Evolutionary conservation across 2,797 vertebrate species (phyloP), one percentile per base, ranked within the genome.

Genomic region (Mus minutoides): DNA sequence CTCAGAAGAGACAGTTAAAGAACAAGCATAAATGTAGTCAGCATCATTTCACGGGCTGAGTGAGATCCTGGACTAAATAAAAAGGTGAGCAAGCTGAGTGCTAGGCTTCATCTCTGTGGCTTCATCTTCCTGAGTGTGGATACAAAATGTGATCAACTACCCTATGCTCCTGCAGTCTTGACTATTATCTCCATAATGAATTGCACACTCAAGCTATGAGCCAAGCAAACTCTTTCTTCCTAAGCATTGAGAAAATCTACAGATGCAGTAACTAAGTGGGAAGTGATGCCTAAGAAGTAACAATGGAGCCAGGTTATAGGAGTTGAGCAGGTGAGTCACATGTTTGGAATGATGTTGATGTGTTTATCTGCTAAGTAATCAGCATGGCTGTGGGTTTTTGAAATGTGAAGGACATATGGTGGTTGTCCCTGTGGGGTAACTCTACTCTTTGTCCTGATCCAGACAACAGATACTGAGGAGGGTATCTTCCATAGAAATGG

Each of bases 291-390:
- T 26, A 7, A 34, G 37, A 62, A 34, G 22, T 22, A 26, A 17
- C 26, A 0, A 13, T 62, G 13, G 46, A 75, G 21, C 19, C 6
- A 26, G 34, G 14, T 24, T 14, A 12, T 34, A 34, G 3, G 37
- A 71, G 29, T 31, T 17, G 54, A 89, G 11, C 54, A 3, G 37
- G 34, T n/a, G 34, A 69, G 37, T 26, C 21, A 2, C 31, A 26
- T 4, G 7, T 13, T 43, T 1, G 16, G 16, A 60, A 5, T 0
- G 21, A 16, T 56, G 1, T 73, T 60, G 29, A 16, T n/a, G 14
- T 10, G 3, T 3, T 3, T 0, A 1, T 49, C 4, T 4, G 37
- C 49, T 40, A 19, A 24, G 34, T 21, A 14, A 17, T 29, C 7
- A 40, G 34, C 46, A n/a, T 26, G 52, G 3, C 37, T 43, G 7